These are phyloP conservation scores for Neopipo cinnamomea DNA, from an alignment of 2,113 vertebrate genomes.

Conservation along the genomic window DNA sequence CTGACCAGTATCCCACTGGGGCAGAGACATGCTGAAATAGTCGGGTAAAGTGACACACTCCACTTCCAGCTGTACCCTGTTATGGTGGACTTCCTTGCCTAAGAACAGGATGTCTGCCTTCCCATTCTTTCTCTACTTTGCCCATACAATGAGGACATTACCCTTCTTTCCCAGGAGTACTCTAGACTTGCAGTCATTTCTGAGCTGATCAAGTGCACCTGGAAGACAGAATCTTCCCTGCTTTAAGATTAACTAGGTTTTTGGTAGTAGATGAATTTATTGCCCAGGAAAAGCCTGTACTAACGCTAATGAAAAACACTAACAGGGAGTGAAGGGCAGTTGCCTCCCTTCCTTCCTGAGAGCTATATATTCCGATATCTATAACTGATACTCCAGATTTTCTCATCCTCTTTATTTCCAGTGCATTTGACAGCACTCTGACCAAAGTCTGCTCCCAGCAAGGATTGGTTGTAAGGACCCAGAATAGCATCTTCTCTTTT, in stretches of 20 bases:
- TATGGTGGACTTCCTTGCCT: background rate
- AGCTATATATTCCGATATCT: background rate
- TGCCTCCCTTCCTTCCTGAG: background rate
- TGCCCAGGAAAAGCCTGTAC: background rate
- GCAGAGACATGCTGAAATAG: background rate
- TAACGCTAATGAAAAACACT: background rate
- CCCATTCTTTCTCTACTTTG: background rate
- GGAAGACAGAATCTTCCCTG: background rate
- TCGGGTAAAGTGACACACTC: background rate
- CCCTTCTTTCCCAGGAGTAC: background rate
- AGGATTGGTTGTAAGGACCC: background rate
- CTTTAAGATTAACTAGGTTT: background rate
- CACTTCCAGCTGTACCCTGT: background rate
- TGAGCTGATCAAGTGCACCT: background rate
- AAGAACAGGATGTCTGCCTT: background rate
- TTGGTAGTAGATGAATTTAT: background rate
- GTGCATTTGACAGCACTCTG: background rate
- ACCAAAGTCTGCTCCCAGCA: background rate
- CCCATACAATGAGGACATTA: rapidly evolving
- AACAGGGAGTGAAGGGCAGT: background rate
- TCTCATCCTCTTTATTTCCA: background rate
- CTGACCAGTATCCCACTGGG: background rate
- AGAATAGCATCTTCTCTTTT: background rate
- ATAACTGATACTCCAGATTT: background rate
- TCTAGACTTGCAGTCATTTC: background rate